These are phyloP conservation scores for Chlorospingus flavigularis DNA, from an alignment of 2,797 vertebrate species.

Conservation along the genomic window DNA sequence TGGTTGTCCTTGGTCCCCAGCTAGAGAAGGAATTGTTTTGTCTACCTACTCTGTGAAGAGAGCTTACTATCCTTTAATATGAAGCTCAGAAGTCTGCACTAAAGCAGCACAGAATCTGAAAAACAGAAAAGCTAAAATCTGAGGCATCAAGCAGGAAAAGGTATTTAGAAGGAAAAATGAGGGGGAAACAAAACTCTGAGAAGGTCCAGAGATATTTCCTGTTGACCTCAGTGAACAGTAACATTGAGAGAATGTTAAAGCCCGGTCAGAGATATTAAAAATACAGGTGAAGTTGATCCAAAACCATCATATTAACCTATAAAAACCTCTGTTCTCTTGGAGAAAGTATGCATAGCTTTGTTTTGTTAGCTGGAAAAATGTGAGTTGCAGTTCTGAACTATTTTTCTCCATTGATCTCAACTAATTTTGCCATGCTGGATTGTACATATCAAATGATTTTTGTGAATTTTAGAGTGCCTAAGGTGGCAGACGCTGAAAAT, in stretches of 20 bases:
- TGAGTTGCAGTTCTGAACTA: neutral
- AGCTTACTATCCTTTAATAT: neutral
- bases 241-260: neutral
- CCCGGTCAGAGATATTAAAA: neutral
- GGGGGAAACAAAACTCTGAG: neutral
- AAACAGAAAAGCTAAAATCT: neutral
- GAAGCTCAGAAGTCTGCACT: neutral
- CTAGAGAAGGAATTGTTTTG: neutral
- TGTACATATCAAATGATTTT: neutral
- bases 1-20: neutral
- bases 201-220: neutral
- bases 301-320: neutral
- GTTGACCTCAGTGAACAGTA: neutral
- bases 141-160: neutral
- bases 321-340: neutral
- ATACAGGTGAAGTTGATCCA: neutral
- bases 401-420: neutral
- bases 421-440: neutral
- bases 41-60: neutral
- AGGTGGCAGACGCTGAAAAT: neutral
- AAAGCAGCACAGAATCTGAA: neutral
- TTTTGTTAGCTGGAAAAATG: neutral
- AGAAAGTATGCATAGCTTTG: neutral
- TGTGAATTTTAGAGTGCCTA: neutral
- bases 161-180: neutral